Conservation (phyloP, 2,113 vertebrate genomes). For the Ochotona princeps region DNA sequence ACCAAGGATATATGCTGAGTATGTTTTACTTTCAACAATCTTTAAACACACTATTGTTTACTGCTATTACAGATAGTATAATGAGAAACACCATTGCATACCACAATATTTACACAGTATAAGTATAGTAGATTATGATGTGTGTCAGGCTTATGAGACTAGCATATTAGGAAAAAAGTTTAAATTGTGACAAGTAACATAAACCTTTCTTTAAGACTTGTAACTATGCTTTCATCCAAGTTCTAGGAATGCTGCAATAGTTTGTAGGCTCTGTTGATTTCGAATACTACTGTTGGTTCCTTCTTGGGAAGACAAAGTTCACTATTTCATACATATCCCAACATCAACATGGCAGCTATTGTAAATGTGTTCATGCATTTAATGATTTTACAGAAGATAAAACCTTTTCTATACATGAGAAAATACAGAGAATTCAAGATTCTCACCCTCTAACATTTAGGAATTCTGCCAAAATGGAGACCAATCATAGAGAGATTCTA, state of each 20-base stretch:
- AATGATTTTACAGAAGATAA: not conserved
- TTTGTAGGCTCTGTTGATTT: not conserved
- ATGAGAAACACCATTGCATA: too few species aligned
- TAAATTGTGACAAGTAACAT: not conserved
- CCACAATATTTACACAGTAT: not conserved
- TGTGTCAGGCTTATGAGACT: not conserved
- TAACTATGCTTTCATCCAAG: not conserved
- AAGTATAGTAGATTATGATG: too few species aligned
- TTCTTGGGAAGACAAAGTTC: not conserved
- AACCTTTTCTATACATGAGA: not conserved
- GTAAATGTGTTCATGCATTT: not conserved
- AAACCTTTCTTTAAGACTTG: not conserved
- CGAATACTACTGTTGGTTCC: not conserved
- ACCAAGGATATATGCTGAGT: not conserved
- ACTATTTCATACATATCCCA: not conserved
- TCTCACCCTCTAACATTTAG: not conserved
- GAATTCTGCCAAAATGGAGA: not conserved
- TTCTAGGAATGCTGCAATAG: not conserved
- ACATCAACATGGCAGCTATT: not conserved
- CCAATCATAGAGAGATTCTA: not conserved
- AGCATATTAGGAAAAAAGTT: not conserved
- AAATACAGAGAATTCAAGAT: not conserved
- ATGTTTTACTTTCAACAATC: not conserved
- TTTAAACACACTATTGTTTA: not conserved
- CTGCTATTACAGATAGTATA: not conserved